A percentile compares a stretch with the other conserved stretches of the same genome.
phyloP scores from a whole-genome alignment of 2,113 vertebrate genomes.

The Serilophus lunatus region DNA sequence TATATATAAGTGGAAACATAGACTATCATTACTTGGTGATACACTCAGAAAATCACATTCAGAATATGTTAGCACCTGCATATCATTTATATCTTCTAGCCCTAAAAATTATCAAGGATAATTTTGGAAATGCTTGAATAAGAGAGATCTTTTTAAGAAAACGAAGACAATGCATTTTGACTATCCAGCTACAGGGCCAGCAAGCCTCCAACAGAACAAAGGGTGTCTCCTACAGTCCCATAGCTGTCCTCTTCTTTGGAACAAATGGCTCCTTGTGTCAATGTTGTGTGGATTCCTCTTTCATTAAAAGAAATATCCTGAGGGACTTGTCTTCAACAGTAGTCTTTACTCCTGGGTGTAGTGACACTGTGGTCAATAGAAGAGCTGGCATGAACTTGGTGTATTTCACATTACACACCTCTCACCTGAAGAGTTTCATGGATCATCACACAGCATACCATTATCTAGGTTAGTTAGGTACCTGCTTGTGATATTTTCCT shows the following conservation, averaged over 20 bases:
- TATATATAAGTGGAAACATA: not conserved
- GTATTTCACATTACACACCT: not conserved
- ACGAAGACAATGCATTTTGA: not conserved
- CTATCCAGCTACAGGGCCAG: not conserved
- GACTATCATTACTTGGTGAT: not conserved
- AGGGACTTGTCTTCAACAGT: not conserved
- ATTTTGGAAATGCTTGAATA: not conserved
- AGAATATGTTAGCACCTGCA: not conserved
- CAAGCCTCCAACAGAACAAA: not conserved
- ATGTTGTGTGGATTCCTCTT: not conserved
- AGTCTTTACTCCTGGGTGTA: not conserved
- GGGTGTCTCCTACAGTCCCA: not conserved
- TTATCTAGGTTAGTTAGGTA: not conserved
- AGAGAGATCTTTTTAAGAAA: not conserved
- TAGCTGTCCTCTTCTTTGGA: not conserved
- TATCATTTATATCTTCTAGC: not conserved
- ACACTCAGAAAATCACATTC: not conserved
- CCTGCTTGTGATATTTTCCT: not conserved
- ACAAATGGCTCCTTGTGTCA: not conserved
- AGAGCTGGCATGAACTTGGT: not conserved
- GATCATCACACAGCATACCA: not conserved
- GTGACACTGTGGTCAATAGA: rapidly evolving
- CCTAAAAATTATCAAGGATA: not conserved
- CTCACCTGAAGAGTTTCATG: not conserved
- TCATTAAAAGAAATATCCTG: not conserved